These are phyloP conservation scores for Rhinichthys osculus DNA, from an alignment of 2,797 vertebrate genomes.

Conservation along the genomic window DNA sequence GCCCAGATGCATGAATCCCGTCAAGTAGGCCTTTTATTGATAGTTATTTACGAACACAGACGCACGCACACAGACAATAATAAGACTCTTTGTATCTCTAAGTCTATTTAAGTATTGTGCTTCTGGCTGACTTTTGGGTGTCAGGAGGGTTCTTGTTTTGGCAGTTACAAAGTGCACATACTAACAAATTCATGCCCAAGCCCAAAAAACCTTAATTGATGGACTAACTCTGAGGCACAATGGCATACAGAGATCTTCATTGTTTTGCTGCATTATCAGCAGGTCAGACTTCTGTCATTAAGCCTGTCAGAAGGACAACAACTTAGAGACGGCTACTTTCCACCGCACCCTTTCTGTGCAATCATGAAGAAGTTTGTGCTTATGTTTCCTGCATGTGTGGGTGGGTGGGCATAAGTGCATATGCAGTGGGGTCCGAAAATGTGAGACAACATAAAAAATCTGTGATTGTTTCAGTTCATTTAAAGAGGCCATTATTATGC, in stretches of 20 bases:
- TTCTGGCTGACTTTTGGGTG: constrained; percentile 33
- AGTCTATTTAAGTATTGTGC: constrained; percentile 46
- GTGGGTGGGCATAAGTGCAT: neutral
- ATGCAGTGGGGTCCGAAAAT: neutral
- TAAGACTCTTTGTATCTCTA: constrained; percentile 39
- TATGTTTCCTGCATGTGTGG: constrained; percentile 11
- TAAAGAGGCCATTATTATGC: neutral
- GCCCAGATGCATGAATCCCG: neutral
- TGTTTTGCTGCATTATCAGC: constrained; percentile 35
- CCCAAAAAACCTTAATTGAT: neutral
- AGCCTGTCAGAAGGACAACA: constrained; percentile 23
- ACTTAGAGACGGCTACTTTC: neutral
- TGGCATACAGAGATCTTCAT: constrained; percentile 39
- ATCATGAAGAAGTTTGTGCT: constrained; percentile 4
- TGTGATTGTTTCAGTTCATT: neutral
- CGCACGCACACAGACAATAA: constrained; percentile 26
- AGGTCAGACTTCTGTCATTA: constrained; percentile 50
- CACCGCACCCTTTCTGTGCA: constrained; percentile 5
- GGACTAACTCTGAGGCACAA: constrained; percentile 29
- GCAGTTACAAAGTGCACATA: constrained; percentile 21
- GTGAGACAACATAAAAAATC: neutral
- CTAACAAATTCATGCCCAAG: constrained; percentile 30
- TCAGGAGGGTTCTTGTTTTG: constrained; percentile 49
- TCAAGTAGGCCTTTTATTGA: constrained; percentile 46
- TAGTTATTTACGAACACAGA: constrained; percentile 39